Base-by-base conservation (phyloP, 2,113 vertebrate species). In the Petromus typicus region DNA sequence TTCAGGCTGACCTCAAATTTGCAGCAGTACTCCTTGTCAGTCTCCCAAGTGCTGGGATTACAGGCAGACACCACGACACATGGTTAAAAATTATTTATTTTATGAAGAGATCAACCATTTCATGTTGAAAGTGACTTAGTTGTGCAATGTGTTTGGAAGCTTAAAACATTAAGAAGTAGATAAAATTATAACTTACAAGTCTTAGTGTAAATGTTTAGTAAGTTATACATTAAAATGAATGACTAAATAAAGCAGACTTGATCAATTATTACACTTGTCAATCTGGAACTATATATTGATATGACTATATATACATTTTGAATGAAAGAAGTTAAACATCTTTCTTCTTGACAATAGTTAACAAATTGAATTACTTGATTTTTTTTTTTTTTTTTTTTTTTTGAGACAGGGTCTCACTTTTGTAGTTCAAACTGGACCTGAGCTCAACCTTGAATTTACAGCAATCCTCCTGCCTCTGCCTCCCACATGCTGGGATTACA, bases 281-380 rank as follows among this genome's bases (percentile, higher is more conserved):
- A 43, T 43, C 71, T 34, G 45, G 20, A 27, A 20, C 78, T 59
- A 37, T n/a, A 45, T 37, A 14, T 63, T 1, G 67, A 30, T 56
- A 5, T 48, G 9, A 40, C 20, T 56, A 20, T 37, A 12, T 83
- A 25, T 63, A 76, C 7, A 76, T 63, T 86, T 94, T 89, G 56
- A 93, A 17, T 79, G 61, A 94, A 95, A 80, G 8, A 84, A 93
- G 34, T 14, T 89, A 61, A 94, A 75, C 13, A 85, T 13, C 59
- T 88, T 81, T 59, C 30, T 96, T 95, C 48, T 32, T 63, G n/a
- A 27, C 11, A 71, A 40, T 51, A 90, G 64, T 57, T 93, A 86
- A 86, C 84, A 79, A n/a, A 93, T 2, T 82, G 51, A 89, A 94
- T 89, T 94, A 83, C 20, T 93, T n/a, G n/a, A n/a, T n/a, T n/a